These are phyloP conservation scores for Amphiura filiformis DNA, from an alignment of 35 echinoderm and acorn worm genomes.

Conservation along the genomic window DNA sequence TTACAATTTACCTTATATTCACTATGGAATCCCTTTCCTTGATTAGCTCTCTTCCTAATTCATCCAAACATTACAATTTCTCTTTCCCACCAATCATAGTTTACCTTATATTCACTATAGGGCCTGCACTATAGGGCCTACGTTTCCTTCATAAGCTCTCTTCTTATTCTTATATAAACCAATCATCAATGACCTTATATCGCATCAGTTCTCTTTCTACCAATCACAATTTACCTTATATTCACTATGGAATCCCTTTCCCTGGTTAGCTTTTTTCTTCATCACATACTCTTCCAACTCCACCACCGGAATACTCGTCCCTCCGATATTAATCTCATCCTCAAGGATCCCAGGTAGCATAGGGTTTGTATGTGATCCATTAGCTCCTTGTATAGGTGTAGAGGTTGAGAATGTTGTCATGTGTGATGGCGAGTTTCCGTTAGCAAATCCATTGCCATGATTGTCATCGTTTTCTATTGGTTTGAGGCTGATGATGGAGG, in stretches of 20 bases:
- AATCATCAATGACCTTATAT: too few relatives aligned
- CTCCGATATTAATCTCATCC: too few relatives aligned
- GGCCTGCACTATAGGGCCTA: too few relatives aligned
- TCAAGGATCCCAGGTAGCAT: too few relatives aligned
- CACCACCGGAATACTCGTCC: background rate
- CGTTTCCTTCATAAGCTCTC: too few relatives aligned
- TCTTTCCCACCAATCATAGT: too few relatives aligned
- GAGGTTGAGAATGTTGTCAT: background rate
- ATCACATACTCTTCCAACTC: background rate
- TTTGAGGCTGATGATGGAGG: background rate
- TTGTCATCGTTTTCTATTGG: background rate
- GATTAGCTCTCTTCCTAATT: too few relatives aligned
- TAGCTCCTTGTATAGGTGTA: background rate
- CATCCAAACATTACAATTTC: too few relatives aligned
- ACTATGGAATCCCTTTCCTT: background rate
- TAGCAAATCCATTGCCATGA: background rate
- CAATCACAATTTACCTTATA: too few relatives aligned
- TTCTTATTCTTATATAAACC: too few relatives aligned
- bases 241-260: background rate
- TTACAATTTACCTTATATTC: conserved; percentile 8
- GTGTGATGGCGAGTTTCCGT: background rate
- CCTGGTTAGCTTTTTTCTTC: background rate
- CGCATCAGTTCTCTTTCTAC: too few relatives aligned
- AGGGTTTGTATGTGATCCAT: background rate
- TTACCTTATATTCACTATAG: too few relatives aligned